These are phyloP conservation scores for Monopis laevigella DNA, from an alignment of 2,888 invertebrate species.

Conservation along the genomic window DNA sequence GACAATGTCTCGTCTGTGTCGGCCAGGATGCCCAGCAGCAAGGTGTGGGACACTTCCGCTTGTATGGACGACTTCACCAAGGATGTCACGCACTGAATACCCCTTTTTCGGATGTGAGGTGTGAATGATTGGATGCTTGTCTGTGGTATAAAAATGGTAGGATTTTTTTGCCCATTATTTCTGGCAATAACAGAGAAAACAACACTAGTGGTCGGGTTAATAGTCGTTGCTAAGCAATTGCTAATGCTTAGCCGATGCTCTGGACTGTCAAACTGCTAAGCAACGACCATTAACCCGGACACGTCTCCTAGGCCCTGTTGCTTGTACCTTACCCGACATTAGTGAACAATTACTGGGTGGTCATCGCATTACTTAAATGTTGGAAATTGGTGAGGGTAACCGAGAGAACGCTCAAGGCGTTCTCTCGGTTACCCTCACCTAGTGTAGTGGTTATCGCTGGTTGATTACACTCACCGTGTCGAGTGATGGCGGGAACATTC, in stretches of 20 bases:
- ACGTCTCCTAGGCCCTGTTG: no score
- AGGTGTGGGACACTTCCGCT: neutral
- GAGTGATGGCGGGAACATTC: no score
- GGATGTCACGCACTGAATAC: conserved; percentile 28
- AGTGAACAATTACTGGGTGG: no score
- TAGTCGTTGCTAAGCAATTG: no score
- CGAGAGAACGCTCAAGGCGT: no score
- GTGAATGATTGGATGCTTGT: conserved; percentile 26
- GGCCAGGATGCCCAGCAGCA: neutral
- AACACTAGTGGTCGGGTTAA: neutral
- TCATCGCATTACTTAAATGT: no score
- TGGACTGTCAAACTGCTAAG: neutral
- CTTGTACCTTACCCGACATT: no score
- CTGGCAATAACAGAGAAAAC: neutral
- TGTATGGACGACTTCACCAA: conserved; percentile 24
- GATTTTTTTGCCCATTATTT: neutral
- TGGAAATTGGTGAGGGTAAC: no score
- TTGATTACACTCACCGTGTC: no score
- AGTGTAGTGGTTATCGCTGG: no score
- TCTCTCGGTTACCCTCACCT: no score
- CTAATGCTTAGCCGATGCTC: no score
- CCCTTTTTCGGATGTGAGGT: conserved; percentile 25
- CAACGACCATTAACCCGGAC: neutral
- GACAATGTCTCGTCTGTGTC: conserved; percentile 11
- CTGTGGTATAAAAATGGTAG: conserved; percentile 23